A percentile compares a stretch with the other conserved stretches of the same genome.
These are phyloP conservation scores for Camponotus pennsylvanicus DNA, from an alignment of 1,140 invertebrate genomes.

Conservation along the genomic window DNA sequence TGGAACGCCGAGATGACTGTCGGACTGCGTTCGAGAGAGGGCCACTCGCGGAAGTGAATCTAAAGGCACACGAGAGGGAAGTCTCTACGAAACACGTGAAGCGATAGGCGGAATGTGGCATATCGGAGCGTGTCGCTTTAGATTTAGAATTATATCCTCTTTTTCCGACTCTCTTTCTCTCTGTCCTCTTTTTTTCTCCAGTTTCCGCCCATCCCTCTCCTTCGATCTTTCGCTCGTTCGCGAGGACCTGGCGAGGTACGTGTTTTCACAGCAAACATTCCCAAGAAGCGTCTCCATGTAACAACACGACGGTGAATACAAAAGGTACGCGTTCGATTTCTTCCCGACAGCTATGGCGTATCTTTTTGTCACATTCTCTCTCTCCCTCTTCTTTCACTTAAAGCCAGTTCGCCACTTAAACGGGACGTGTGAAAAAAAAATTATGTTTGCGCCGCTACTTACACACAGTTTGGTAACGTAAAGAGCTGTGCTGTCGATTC, in stretches of 20 bases:
- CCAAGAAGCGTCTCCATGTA: conserved; percentile 73
- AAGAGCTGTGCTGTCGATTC: conserved; percentile 29
- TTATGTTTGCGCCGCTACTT: conserved; percentile 43
- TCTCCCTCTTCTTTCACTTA: background rate
- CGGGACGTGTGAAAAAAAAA: conserved; percentile 51
- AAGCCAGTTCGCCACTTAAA: conserved; percentile 51
- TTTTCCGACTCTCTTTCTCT: background rate
- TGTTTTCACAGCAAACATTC: conserved; percentile 77
- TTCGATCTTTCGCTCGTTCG: conserved; percentile 36
- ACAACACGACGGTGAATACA: conserved; percentile 55
- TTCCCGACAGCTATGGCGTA: conserved; percentile 36
- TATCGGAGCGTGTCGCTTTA: conserved; percentile 51
- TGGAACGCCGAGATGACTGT: conserved; percentile 49
- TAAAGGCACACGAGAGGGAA: conserved; percentile 16
- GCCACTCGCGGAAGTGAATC: conserved; percentile 34
- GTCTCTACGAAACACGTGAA: background rate
- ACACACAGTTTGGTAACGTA: conserved; percentile 32
- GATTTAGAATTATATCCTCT: conserved; percentile 42
- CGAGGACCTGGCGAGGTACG: conserved; percentile 36
- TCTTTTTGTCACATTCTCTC: conserved; percentile 23
- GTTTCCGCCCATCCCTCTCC: conserved; percentile 1
- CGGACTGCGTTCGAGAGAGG: background rate
- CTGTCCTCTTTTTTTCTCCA: background rate
- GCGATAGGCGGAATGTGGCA: conserved; percentile 50
- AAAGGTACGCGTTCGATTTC: conserved; percentile 51